Evolutionary conservation across 2,797 vertebrate species (phyloP).

Genomic region (Pseudomugil gertrudae): DNA sequence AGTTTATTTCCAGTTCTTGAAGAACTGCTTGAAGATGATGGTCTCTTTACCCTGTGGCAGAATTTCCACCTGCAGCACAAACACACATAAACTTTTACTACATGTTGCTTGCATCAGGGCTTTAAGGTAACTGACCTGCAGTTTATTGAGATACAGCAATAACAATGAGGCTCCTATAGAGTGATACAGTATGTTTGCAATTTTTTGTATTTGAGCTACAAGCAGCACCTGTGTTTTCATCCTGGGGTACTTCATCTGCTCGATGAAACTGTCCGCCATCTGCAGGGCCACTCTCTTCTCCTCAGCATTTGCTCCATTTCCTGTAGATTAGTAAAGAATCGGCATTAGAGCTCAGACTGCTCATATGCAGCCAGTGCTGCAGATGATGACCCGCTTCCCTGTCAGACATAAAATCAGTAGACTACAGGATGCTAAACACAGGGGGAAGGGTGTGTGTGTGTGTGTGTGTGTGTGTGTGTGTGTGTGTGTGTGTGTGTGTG

Average conservation of each 20-base stretch:
- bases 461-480: too few species aligned
- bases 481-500: too few species aligned
- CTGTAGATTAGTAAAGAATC: slow-evolving; percentile 65
- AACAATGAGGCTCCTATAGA: too few species aligned
- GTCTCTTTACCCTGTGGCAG: slow-evolving; percentile 90
- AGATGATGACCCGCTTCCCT: neutral
- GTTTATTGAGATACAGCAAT: neutral
- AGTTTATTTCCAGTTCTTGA: slow-evolving; percentile 86
- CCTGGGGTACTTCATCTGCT: slow-evolving; percentile 91
- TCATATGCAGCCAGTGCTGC: neutral
- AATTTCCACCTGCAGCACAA: slow-evolving; percentile 87
- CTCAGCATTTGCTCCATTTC: slow-evolving; percentile 88
- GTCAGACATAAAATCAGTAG: neutral
- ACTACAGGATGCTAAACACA: neutral
- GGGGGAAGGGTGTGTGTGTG: too few species aligned
- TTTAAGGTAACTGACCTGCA: neutral
- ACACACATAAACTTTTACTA: neutral
- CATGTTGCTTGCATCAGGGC: neutral
- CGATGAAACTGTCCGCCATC: slow-evolving; percentile 94
- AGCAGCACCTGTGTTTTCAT: slow-evolving; percentile 92
- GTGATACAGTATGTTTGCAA: neutral
- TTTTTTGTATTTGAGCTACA: neutral
- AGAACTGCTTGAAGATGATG: slow-evolving; percentile 95
- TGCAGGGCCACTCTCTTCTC: slow-evolving; percentile 91
- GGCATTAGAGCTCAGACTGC: neutral